phyloP scores from a whole-genome alignment of 30 jellyfish, hydroid and myxozoan genomes.

The Mastigias papua region DNA sequence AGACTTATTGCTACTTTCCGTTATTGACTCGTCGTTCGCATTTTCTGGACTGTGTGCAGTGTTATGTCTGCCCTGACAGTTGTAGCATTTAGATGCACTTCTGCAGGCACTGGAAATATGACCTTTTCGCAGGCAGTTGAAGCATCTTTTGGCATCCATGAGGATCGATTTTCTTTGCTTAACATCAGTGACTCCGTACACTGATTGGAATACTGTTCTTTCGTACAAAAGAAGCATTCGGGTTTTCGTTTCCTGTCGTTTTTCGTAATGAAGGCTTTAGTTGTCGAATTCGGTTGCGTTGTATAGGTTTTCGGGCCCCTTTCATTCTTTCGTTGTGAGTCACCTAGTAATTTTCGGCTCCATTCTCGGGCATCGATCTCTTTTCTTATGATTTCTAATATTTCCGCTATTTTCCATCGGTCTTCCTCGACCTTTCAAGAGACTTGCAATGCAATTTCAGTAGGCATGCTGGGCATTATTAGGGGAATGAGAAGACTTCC shows the following conservation, averaged over 20 bases:
- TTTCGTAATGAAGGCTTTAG: slow-evolving; percentile 31
- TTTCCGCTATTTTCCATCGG: slow-evolving; percentile 15
- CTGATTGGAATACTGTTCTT: not conserved
- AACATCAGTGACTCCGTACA: slow-evolving; percentile 11
- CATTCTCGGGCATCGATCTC: slow-evolving; percentile 38
- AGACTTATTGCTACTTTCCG: not conserved
- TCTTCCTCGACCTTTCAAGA: not conserved
- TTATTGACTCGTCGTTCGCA: not conserved
- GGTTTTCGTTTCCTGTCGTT: slow-evolving; percentile 12
- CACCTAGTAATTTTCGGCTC: not conserved
- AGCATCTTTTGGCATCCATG: slow-evolving; percentile 27
- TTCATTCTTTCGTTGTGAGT: not conserved
- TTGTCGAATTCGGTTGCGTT: slow-evolving; percentile 19
- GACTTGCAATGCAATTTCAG: slow-evolving; percentile 36
- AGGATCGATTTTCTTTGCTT: slow-evolving; percentile 9
- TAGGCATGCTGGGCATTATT: slow-evolving; percentile 37
- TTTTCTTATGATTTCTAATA: slow-evolving; percentile 46
- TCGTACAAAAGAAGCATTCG: slow-evolving; percentile 21
- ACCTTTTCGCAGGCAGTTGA: slow-evolving; percentile 54
- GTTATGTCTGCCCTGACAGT: slow-evolving; percentile 53
- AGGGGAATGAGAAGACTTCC: slow-evolving; percentile 13
- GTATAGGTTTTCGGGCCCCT: not conserved
- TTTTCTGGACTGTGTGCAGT: slow-evolving; percentile 14
- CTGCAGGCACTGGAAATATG: slow-evolving; percentile 47
- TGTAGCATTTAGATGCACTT: slow-evolving; percentile 33